Evolutionary conservation across 2,888 invertebrate species (phyloP), one percentile per base, ranked within the genome.

Genomic region (Drosophila pseudotakahashii): DNA sequence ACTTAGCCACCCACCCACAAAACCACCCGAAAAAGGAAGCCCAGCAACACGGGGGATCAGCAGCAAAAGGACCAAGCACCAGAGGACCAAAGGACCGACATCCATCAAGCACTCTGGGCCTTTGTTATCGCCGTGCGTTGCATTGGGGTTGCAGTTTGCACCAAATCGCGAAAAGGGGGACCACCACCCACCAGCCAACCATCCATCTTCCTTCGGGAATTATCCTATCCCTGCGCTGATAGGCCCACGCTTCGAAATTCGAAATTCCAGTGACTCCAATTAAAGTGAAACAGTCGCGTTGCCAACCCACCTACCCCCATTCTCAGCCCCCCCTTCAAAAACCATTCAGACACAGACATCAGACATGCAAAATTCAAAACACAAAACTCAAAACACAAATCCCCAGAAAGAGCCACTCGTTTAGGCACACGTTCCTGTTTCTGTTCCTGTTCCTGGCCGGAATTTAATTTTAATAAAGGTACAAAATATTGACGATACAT

Each of bases 391-490:
- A 41, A 36, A 64, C 32, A 48, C 7, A 72, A 39, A 54, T 62
- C 44, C 45, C 45, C 52, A 7, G 23, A 14, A 55, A 67, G 50
- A 51, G 60, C 58, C 52, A 67, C 61, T 60, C 50, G 13, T 5
- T 60, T 78, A 78, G 80, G 73, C 82, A 42, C 57, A 63, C 74
- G 73, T 26, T 26, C 19, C 19, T n/a, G n/a, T n/a, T n/a, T 4
- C 23, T 3, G 23, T 23, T 23, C 4, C 23, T 7, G 30, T 77
- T 67, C 60, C 41, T 42, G 51, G 66, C 42, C 60, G 88, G 86
- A 85, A 89, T 89, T 88, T 88, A 85, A 85, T 85, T 85, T 85
- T 85, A 82, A 89, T 88, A 85, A 79, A 89, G 85, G 85, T 88
- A 89, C 76, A 54, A 88, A 84, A 88, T 84, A 84, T 88, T 81